Evolutionary conservation across 2,888 invertebrate genomes (phyloP).

Genomic region (Hymenopus coronatus): DNA sequence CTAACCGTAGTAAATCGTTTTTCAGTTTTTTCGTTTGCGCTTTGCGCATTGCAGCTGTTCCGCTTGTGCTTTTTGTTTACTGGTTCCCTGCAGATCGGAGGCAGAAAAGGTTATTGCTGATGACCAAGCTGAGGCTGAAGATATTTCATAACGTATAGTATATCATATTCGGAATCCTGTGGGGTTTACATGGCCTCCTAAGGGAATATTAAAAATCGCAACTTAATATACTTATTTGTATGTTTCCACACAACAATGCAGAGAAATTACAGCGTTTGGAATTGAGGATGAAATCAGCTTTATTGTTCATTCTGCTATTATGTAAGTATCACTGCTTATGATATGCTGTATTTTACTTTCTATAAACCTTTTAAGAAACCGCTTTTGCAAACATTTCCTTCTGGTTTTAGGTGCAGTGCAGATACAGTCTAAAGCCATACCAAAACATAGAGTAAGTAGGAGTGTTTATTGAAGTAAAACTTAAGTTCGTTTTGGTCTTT

Average conservation of each 20-base stretch:
- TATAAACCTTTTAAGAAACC: background rate
- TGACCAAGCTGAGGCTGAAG: too few species aligned
- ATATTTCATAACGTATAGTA: too few species aligned
- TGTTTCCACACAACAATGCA: background rate
- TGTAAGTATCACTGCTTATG: background rate
- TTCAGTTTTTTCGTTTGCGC: too few species aligned
- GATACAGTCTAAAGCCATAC: background rate
- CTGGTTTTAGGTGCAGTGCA: background rate
- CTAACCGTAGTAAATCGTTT: too few species aligned
- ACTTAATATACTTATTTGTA: background rate
- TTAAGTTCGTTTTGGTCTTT: too few species aligned
- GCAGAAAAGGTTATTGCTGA: background rate
- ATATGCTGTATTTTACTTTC: background rate
- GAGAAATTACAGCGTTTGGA: background rate
- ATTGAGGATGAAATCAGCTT: background rate
- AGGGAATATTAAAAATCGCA: background rate
- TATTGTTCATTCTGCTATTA: background rate
- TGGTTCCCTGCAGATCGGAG: background rate
- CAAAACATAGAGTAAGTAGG: background rate
- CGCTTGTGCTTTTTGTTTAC: background rate
- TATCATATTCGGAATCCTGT: background rate
- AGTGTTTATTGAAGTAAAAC: background rate
- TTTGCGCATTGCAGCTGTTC: background rate
- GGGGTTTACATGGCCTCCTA: background rate
- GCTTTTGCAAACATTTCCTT: background rate